These are phyloP conservation scores for Anodontia alba DNA, from an alignment of 2,888 invertebrate species.

Conservation along the genomic window DNA sequence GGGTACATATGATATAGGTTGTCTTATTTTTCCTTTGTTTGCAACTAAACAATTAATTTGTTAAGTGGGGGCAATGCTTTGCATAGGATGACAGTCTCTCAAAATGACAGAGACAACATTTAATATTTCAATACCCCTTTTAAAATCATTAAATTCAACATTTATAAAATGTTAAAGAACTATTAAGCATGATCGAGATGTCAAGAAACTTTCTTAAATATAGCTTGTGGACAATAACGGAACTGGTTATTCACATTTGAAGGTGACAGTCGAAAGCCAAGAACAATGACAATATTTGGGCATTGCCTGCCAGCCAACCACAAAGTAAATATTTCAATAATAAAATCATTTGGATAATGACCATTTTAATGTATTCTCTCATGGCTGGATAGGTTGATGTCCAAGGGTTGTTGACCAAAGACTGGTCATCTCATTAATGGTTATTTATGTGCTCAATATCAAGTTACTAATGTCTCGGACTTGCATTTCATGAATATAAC, in stretches of 20 bases:
- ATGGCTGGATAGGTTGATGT: not conserved
- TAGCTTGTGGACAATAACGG: not conserved
- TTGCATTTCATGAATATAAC: no score
- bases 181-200: not conserved
- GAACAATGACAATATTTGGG: not conserved
- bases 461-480: not conserved
- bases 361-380: slow-evolving; percentile 4
- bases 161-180: not conserved
- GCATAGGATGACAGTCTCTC: no score
- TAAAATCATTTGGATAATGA: not conserved
- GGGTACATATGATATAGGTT: no score
- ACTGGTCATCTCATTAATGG: not conserved
- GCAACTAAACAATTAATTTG: no score
- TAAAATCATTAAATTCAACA: not conserved
- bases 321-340: slow-evolving; percentile 11
- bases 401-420: slow-evolving; percentile 10
- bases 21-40: no score
- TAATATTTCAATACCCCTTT: not conserved
- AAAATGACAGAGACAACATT: no score
- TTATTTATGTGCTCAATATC: not conserved
- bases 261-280: not conserved
- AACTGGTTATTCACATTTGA: not conserved
- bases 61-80: no score
- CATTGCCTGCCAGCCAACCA: not conserved
- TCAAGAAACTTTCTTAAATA: not conserved